These are phyloP conservation scores for Hippolais icterina DNA, from an alignment of 2,113 vertebrate species.

Conservation along the genomic window DNA sequence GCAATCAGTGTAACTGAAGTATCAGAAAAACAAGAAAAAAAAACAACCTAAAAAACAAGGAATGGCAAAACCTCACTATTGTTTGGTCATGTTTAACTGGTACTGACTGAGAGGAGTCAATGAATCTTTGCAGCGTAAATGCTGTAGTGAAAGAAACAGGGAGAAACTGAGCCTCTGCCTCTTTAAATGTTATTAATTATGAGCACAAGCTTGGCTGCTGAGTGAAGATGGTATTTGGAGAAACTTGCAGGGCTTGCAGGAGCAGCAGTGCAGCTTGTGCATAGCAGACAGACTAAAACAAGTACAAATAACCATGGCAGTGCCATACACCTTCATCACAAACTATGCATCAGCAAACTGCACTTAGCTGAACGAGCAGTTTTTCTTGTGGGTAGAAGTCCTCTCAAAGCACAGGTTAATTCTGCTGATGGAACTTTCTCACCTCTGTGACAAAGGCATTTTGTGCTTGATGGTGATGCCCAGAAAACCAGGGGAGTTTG, in stretches of 20 bases:
- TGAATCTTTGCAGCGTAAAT: neutral
- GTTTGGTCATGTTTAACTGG: neutral
- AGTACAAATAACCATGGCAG: neutral
- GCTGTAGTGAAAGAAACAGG: neutral
- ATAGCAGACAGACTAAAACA: neutral
- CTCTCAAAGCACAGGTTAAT: constrained; percentile 38
- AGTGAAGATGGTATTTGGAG: neutral
- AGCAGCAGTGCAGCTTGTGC: neutral
- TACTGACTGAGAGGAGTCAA: neutral
- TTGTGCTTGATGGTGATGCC: neutral
- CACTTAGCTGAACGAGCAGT: neutral
- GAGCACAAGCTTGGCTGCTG: neutral
- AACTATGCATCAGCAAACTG: neutral
- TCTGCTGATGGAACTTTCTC: constrained; percentile 56
- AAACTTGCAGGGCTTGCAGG: neutral
- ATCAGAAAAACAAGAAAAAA: fast-evolving
- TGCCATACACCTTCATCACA: neutral
- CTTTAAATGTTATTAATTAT: neutral
- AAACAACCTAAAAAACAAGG: neutral
- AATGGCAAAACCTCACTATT: neutral
- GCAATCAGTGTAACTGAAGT: neutral
- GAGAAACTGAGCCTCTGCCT: neutral
- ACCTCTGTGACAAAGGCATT: constrained; percentile 18
- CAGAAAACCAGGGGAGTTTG: neutral
- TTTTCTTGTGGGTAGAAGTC: neutral